A percentile compares a stretch with the other conserved stretches of the same genome.
phyloP scores from a whole-genome alignment of 2,797 vertebrate genomes.

The Pipistrellus kuhlii region DNA sequence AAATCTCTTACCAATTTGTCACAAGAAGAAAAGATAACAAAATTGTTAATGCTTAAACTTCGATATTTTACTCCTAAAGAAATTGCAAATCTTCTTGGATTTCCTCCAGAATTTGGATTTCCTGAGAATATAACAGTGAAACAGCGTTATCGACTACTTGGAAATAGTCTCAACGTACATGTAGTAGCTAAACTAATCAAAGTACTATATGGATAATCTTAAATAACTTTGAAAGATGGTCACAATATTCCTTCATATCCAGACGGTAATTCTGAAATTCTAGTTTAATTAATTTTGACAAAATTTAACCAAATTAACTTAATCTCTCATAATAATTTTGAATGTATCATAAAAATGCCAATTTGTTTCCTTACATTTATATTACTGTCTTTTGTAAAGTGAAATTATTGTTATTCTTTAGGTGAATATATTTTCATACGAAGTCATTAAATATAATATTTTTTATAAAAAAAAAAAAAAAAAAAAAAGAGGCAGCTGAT shows the following conservation, averaged over 20 bases:
- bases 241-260: not conserved
- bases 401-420: not conserved
- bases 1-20: too few relatives aligned
- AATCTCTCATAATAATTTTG: not conserved
- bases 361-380: constrained; percentile 57
- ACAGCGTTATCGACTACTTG: constrained; percentile 93
- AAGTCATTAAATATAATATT: constrained; percentile 60
- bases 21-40: too few relatives aligned
- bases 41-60: too few relatives aligned
- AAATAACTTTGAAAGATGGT: not conserved
- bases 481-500: too few relatives aligned
- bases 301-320: constrained; percentile 37
- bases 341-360: not conserved
- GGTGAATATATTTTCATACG: constrained; percentile 58
- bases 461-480: too few relatives aligned
- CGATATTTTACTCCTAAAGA: too few relatives aligned
- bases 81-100: too few relatives aligned
- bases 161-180: constrained; percentile 95
- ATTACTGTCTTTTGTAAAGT: constrained; percentile 18
- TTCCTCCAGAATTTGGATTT: too few relatives aligned
- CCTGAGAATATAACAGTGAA: constrained; percentile 90
- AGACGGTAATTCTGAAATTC: constrained; percentile 50
- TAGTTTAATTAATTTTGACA: constrained; percentile 44
- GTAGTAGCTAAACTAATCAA: constrained; percentile 92
- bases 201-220: constrained; percentile 86